Percentiles rank a stretch among this genome's conserved stretches.
Conservation (phyloP, 2,888 invertebrate species). For the Pandemis corylana region DNA sequence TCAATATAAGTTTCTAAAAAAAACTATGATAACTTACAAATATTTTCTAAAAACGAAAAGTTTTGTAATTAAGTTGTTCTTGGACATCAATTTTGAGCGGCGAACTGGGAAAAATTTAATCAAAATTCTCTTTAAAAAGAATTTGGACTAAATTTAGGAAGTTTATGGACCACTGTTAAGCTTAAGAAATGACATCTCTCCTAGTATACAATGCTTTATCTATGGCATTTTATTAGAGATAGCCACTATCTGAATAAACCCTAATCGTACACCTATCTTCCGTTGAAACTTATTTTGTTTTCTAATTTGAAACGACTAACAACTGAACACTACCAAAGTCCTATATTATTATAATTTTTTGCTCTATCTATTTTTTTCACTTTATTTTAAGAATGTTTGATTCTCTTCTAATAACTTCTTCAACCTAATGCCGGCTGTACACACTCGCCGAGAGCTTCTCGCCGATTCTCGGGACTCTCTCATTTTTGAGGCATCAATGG, state of each 20-base stretch:
- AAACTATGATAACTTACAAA: constrained; percentile 40
- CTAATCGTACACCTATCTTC: neutral
- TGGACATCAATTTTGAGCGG: neutral
- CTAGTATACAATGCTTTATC: constrained; percentile 8
- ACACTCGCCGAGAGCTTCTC: no score
- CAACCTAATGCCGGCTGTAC: neutral
- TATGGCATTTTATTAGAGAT: constrained; percentile 9
- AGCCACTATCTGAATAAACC: neutral
- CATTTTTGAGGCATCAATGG: neutral
- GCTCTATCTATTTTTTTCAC: neutral
- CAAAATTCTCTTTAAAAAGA: constrained; percentile 34
- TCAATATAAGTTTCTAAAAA: constrained; percentile 20
- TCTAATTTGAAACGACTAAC: neutral
- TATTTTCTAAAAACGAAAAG: constrained; percentile 41
- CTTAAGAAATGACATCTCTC: neutral
- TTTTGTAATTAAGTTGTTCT: constrained; percentile 36
- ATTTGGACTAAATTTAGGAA: constrained; percentile 34
- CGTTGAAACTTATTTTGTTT: neutral
- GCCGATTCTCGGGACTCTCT: neutral
- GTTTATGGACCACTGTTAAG: constrained; percentile 25
- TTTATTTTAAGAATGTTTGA: neutral
- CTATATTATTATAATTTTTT: neutral
- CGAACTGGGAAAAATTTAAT: constrained; percentile 20
- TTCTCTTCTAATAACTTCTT: neutral
- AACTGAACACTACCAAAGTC: neutral